phyloP scores from a whole-genome alignment of 2,888 invertebrate species.

The Spisula solida region DNA sequence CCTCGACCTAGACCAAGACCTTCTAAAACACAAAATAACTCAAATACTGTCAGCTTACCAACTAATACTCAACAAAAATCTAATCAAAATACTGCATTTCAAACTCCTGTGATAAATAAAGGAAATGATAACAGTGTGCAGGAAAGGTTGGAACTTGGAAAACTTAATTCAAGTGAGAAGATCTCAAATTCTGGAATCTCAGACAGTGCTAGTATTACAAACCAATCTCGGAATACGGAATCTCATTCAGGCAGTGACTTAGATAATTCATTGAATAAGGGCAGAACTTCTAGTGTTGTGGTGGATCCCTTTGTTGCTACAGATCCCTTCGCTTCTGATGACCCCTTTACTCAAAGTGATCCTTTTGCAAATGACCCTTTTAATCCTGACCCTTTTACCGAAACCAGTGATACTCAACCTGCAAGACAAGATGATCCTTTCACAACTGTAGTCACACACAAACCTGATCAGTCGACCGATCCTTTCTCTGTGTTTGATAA shows the following conservation, averaged over 20 bases:
- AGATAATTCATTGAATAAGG: not conserved
- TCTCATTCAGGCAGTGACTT: constrained; percentile 34
- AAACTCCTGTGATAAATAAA: constrained; percentile 24
- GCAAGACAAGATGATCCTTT: constrained; percentile 71
- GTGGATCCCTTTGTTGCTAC: constrained; percentile 73
- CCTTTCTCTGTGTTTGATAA: constrained; percentile 77
- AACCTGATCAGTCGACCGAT: constrained; percentile 59
- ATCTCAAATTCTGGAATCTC: constrained; percentile 17
- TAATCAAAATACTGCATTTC: not conserved
- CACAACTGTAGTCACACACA: constrained; percentile 68
- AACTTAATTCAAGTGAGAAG: constrained; percentile 6
- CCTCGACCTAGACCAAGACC: constrained; percentile 70
- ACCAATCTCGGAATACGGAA: not conserved
- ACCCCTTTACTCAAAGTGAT: constrained; percentile 63
- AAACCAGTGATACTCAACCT: constrained; percentile 43
- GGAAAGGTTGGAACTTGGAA: not conserved
- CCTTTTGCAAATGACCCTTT: constrained; percentile 72
- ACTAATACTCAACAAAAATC: constrained; percentile 3
- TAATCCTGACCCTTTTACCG: constrained; percentile 67
- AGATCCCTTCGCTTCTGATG: constrained; percentile 74
- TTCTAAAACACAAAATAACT: constrained; percentile 14
- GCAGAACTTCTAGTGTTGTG: constrained; percentile 51
- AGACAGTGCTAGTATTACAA: constrained; percentile 27
- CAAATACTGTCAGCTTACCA: not conserved
- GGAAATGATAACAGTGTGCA: constrained; percentile 5